Base-by-base conservation (phyloP, 2,113 vertebrate species). In the Melanocharis versteri region DNA sequence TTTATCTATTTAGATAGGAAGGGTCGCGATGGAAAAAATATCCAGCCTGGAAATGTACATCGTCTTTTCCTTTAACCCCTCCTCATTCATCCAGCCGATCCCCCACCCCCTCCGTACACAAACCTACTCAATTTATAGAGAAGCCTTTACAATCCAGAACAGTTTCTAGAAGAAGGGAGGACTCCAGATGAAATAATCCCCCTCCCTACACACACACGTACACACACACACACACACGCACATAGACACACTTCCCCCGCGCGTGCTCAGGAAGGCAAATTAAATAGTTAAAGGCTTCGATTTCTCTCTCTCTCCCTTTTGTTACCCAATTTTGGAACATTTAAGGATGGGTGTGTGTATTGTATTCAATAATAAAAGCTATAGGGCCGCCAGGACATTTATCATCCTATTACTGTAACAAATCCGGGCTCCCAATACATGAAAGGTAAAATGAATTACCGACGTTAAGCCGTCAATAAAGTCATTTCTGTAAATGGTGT, bases 381-480 rank as follows among this genome's bases (percentile, higher is more conserved):
- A 98, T 97, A 97, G 98, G 97, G 97, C 98, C 98, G 98, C 98
- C 98, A 98, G 98, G 98, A 98, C 99, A 99, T 99, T 99, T 98
- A 99, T 99, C 99, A 99, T 99, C 98, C 98, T 98, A 99, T 99
- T 99, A 99, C 98, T 98, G 98, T 99, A 98, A 99, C 98, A 99
- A 99, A 99, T 99, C 98, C 98, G 98, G 98, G 98, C 98, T 98
- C 98, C 96, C 98, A 98, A 97, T 98, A 98, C 98, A 98, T 99
- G 99, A 99, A 98, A 99, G 98, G 98, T 98, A 98, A 99, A 99
- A 99, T 99, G 99, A 99, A 99, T 99, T 98, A 99, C 98, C 98
- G 98, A 98, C 99, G 98, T 99, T 98, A 99, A 99, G 98, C 99
- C 99, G 99, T 99, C 99, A 99, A 99, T 99, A 99, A 99, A 99